These are phyloP conservation scores for Paguma larvata DNA, from an alignment of 2,797 vertebrate species.

Conservation along the genomic window DNA sequence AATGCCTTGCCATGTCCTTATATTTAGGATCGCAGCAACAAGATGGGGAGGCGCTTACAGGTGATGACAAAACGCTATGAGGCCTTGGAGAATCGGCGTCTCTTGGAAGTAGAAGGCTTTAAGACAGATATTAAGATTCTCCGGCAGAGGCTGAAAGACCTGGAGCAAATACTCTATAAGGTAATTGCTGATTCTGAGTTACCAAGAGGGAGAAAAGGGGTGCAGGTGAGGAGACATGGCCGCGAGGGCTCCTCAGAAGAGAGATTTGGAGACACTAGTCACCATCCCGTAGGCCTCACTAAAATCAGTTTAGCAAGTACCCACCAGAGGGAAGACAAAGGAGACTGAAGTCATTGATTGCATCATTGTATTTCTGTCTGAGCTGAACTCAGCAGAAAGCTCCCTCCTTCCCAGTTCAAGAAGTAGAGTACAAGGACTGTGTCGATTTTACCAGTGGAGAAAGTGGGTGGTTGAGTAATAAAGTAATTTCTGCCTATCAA, in stretches of 20 bases:
- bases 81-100: constrained; percentile 94
- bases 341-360: background rate
- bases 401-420: background rate
- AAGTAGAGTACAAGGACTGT: background rate
- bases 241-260: background rate
- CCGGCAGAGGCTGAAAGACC: constrained; percentile 94
- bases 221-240: background rate
- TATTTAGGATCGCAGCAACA: constrained; percentile 94
- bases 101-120: constrained; percentile 97
- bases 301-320: background rate
- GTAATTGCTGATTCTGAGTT: constrained; percentile 84
- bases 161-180: constrained; percentile 96
- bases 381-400: constrained; percentile 3
- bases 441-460: constrained; percentile 46
- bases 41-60: constrained; percentile 95
- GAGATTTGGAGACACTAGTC: no score
- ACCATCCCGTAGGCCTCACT: background rate
- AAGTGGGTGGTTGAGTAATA: background rate
- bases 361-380: background rate
- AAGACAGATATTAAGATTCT: constrained; percentile 95
- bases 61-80: constrained; percentile 96
- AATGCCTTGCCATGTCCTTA: background rate
- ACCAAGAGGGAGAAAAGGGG: background rate
- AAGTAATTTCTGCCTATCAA: constrained; percentile 1
- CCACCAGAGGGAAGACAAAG: background rate